phyloP scores from a whole-genome alignment of 2,113 vertebrate genomes.

The Zapornia atra region DNA sequence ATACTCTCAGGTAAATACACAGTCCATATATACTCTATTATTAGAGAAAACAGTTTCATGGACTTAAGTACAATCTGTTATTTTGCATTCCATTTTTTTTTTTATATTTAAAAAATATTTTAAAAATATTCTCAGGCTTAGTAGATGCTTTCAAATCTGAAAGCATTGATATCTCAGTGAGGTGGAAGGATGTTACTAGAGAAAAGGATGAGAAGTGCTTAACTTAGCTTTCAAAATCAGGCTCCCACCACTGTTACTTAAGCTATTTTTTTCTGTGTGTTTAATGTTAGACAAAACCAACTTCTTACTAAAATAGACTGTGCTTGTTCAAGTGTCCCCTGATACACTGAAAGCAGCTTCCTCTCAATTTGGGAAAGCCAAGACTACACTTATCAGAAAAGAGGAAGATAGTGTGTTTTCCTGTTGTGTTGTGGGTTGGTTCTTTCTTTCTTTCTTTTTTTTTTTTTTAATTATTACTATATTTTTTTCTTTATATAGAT shows the following conservation, averaged over 20 bases:
- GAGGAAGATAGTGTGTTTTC: slow-evolving; percentile 4
- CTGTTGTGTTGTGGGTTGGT: background rate
- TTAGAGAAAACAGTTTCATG: background rate
- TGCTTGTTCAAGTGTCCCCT: slow-evolving; percentile 30
- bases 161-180: background rate
- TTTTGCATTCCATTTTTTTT: background rate
- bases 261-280: background rate
- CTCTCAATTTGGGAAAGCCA: slow-evolving; percentile 43
- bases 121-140: background rate
- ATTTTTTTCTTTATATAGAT: slow-evolving; percentile 21
- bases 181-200: background rate
- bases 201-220: background rate
- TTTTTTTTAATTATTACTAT: too few species aligned
- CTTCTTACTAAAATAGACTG: slow-evolving; percentile 46
- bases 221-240: slow-evolving; percentile 2
- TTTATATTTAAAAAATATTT: too few species aligned
- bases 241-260: background rate
- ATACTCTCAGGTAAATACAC: background rate
- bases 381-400: slow-evolving; percentile 28
- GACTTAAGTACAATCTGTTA: background rate
- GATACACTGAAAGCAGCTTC: slow-evolving; percentile 28
- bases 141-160: background rate
- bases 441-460: too few species aligned
- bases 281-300: background rate
- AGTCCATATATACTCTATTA: background rate